Base-by-base conservation (phyloP, 2,113 vertebrate genomes). In the Bubo scandiacus region DNA sequence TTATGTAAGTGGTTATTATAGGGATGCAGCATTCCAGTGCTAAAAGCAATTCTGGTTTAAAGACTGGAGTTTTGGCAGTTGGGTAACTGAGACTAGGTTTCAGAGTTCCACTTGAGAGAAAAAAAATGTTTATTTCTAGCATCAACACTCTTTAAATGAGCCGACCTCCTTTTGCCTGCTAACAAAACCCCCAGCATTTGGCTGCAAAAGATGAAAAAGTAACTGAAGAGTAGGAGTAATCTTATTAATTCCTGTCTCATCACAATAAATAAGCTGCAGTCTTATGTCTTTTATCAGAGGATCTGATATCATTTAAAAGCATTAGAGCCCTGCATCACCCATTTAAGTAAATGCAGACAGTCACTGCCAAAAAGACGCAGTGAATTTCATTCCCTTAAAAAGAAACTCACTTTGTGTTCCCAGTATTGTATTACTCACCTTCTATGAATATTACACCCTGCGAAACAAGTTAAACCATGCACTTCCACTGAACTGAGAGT, bases 181-280 rank as follows among this genome's bases (percentile, higher is more conserved):
- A 94, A 95, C 84, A 94, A 94, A 96, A 95, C 1, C 21, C 62
- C 71, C 75, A 93, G 86, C 88, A 95, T 93, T 94, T 93, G 96
- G 81, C 94, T 96, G 94, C 86, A 97, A 97, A 97, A 93, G 94
- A 95, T 87, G 91, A 96, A 97, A 96, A 97, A 96, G 96, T 96
- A 96, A 97, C 95, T 94, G 94, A 97, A 93, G 88, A 92, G 86
- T 79, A 86, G 84, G 75, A 97, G 94, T 96, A 97, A 98, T 97
- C 96, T 96, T 92, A 97, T 97, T 97, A 97, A 96, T 91, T 97
- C 94, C 94, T 94, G 95, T 96, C 92, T 97, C 93, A 96, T 97
- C 94, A 89, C 92, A 96, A 95, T 97, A 97, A 97, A 97, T 90
- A 98, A 94, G 91, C 94, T 94, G 92, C 96, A 97, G 94, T 95